These are phyloP conservation scores for Temnopleurus reevesii DNA, from an alignment of 53 echinoderm and acorn worm genomes.

Conservation along the genomic window DNA sequence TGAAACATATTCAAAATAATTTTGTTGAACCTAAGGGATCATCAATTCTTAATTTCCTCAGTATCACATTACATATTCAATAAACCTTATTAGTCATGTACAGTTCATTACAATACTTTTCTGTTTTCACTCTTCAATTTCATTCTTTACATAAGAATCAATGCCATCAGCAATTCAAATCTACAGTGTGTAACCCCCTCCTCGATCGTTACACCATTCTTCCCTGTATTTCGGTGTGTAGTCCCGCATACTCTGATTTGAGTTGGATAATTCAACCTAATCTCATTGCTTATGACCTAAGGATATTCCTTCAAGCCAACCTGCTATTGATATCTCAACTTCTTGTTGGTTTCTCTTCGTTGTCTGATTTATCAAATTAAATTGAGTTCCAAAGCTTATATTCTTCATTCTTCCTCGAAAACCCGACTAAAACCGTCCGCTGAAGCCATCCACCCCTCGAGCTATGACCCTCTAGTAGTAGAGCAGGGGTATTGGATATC, in stretches of 20 bases:
- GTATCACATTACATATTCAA: too few relatives aligned
- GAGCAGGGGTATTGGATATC: constrained; percentile 21
- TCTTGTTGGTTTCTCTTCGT: background rate
- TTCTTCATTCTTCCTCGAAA: background rate
- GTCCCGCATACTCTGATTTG: background rate
- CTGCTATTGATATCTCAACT: background rate
- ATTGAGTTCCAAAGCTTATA: background rate
- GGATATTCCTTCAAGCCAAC: background rate
- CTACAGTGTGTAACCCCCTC: background rate
- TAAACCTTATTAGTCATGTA: too few relatives aligned
- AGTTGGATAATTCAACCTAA: background rate
- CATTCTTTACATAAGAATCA: background rate
- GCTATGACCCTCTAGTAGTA: background rate
- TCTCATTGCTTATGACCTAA: background rate
- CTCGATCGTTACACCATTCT: background rate
- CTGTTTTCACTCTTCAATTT: too few relatives aligned
- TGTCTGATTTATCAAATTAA: constrained; percentile 9
- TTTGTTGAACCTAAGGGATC: too few relatives aligned
- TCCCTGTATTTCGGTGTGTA: background rate
- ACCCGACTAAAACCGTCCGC: background rate
- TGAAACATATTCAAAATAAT: too few relatives aligned
- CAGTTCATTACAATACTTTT: too few relatives aligned
- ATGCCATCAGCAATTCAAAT: constrained; percentile 18
- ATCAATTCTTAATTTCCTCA: too few relatives aligned
- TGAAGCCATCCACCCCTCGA: background rate